Evolutionary conservation across 2,888 invertebrate species (phyloP), one percentile per base, ranked within the genome.

Genomic region (Drosophila nr. perissopoda): DNA sequence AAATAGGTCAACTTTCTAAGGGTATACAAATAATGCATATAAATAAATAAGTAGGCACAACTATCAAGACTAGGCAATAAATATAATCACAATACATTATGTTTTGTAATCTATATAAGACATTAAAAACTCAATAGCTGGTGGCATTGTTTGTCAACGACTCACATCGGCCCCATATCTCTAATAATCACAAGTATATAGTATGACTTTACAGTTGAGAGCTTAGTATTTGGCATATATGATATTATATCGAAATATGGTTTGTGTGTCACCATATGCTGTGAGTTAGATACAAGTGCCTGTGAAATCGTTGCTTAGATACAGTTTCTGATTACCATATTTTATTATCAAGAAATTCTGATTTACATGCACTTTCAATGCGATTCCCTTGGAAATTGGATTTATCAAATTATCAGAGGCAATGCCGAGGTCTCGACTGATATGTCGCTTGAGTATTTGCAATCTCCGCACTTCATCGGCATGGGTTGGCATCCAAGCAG

Each of bases 381-480:
- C n/a, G 21, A 40, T 52, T 59, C 33, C 5, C 2, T 27, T 38
- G 29, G 58, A 59, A 68, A 74, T 75, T 60, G 70, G 11, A 27
- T 70, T 40, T 40, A 56, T 36, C 46, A 70, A 70, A 69, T 74
- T 70, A 62, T 49, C 53, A 13, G 33, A 29, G 18, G 27, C 36
- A 48, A 49, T 75, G 59, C 42, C 10, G 57, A 31, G 25, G 36
- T 54, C 10, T n/a, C 11, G 29, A 7, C 29, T 27, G 40, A 61
- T 49, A 48, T 54, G 42, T 27, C 63, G 16, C 54, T 72, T 51
- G 62, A 63, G 38, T 40, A 49, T 52, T 52, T 74, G 75, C 89
- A 78, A 88, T 81, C 83, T 68, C 62, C 57, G 56, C 72, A 54
- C 46, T 78, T 78, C 61, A 70, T 81, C 65, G 63, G 33, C 33